phyloP scores from a whole-genome alignment of 2,797 vertebrate species.

The Notolabrus celidotus region DNA sequence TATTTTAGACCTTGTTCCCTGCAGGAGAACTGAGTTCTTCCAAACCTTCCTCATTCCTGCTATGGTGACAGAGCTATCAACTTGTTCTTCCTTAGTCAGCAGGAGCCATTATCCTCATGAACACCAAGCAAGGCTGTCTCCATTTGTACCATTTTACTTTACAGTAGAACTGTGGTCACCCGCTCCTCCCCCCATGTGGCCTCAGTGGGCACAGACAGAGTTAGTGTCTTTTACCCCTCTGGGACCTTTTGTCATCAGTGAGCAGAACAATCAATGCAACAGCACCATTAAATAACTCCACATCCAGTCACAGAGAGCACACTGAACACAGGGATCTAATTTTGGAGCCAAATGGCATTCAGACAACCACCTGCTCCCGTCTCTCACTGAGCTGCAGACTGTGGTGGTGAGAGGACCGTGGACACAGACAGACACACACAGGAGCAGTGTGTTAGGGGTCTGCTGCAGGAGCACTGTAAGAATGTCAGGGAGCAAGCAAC shows the following conservation, averaged over 20 bases:
- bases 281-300: constrained; percentile 60
- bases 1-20: background rate
- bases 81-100: background rate
- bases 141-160: constrained; percentile 30
- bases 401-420: constrained; percentile 28
- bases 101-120: constrained; percentile 14
- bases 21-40: background rate
- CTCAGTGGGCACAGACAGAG: constrained; percentile 27
- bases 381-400: constrained; percentile 59
- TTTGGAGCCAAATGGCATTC: constrained; percentile 67
- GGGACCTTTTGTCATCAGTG: constrained; percentile 28
- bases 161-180: constrained; percentile 14
- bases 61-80: background rate
- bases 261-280: constrained; percentile 64
- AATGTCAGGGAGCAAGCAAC: constrained; percentile 79
- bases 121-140: constrained; percentile 11
- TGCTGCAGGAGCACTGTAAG: constrained; percentile 53
- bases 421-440: constrained; percentile 7
- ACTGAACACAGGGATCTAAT: constrained; percentile 68
- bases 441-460: constrained; percentile 31
- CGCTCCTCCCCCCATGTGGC: constrained; percentile 30
- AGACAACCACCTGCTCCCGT: constrained; percentile 81
- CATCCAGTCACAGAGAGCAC: constrained; percentile 46
- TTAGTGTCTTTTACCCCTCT: background rate
- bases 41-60: background rate